These are phyloP conservation scores for Crenichthys baileyi DNA, from an alignment of 2,797 vertebrate species.

Conservation along the genomic window DNA sequence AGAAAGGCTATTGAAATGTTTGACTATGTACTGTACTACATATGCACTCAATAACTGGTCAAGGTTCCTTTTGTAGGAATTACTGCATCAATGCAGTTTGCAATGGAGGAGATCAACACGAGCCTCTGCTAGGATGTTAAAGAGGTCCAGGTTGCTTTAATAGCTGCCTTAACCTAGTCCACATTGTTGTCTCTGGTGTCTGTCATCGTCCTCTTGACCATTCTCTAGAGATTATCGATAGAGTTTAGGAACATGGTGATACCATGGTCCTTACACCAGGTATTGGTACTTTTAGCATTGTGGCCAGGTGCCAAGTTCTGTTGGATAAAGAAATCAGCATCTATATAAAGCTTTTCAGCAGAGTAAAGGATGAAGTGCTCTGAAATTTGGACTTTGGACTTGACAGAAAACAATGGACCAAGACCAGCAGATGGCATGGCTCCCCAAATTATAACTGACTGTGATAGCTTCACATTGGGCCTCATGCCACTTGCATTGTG, in stretches of 20 bases:
- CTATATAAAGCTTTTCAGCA: neutral
- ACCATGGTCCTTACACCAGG: neutral
- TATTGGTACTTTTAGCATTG: neutral
- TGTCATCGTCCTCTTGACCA: neutral
- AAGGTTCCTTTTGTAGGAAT: neutral
- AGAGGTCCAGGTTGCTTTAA: neutral
- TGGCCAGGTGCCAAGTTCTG: neutral
- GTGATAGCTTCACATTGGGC: neutral
- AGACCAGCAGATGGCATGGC: conserved; percentile 1
- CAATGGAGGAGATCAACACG: neutral
- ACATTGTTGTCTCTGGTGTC: neutral
- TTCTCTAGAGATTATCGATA: neutral
- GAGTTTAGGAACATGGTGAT: neutral
- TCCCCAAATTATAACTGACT: neutral
- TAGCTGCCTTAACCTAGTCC: neutral
- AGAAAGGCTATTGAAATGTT: neutral
- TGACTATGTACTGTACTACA: neutral
- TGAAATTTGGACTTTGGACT: neutral
- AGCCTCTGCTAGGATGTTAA: neutral
- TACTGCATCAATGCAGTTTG: neutral
- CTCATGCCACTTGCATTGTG: neutral
- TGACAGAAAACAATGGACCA: neutral
- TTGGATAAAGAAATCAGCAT: neutral
- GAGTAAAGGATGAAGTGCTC: neutral
- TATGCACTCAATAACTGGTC: neutral